Evolutionary conservation across 2,113 vertebrate species (phyloP).

Genomic region (Raja brachyura): DNA sequence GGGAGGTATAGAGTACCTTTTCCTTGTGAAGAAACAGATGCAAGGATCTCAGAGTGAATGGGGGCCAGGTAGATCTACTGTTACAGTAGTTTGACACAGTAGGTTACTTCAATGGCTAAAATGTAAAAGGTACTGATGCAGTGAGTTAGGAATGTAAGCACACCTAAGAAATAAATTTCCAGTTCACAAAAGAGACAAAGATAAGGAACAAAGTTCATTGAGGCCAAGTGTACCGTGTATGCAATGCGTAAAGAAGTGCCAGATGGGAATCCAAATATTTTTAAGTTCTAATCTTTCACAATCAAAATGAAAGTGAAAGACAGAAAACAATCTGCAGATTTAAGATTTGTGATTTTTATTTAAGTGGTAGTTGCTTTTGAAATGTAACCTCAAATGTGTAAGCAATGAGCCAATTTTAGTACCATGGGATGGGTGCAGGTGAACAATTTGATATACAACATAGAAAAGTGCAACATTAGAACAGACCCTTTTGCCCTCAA

Average conservation of each 20-base stretch:
- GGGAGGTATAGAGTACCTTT: background rate
- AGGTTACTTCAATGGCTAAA: background rate
- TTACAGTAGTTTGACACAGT: background rate
- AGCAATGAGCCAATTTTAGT: background rate
- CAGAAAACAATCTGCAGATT: background rate
- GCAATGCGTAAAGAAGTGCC: background rate
- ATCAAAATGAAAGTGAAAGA: background rate
- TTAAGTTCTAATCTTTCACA: background rate
- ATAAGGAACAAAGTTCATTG: background rate
- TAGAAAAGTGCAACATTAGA: too few relatives aligned
- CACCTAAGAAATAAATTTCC: background rate
- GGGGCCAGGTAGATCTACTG: background rate
- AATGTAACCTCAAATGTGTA: background rate
- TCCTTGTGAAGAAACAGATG: background rate
- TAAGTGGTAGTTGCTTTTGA: background rate
- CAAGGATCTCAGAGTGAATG: background rate
- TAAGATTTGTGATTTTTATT: background rate
- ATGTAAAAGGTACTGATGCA: background rate
- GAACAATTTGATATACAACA: background rate
- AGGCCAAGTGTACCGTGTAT: too few relatives aligned
- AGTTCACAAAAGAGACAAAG: background rate
- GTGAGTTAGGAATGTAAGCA: background rate
- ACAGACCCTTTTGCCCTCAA: too few relatives aligned
- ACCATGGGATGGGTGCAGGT: background rate
- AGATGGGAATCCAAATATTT: background rate